Base-by-base conservation (phyloP, 2,113 vertebrate species). In the Eidolon helvum region DNA sequence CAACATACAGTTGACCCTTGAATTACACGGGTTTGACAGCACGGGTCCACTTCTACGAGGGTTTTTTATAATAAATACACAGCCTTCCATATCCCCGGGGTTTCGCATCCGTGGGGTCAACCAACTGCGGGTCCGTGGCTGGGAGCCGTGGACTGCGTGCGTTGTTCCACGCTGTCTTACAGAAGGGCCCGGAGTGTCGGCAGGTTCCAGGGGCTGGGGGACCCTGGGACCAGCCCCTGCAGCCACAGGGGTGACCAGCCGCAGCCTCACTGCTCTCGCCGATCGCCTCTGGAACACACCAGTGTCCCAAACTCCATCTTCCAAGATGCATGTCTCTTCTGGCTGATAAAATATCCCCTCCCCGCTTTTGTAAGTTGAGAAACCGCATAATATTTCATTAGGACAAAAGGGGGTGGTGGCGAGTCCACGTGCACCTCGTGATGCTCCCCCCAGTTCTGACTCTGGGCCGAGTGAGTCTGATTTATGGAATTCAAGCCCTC, bases 221-320 rank as follows among this genome's bases (percentile, higher is more conserved):
- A 16, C 4, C 57, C 57, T 22, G 55, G 35, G 5, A 10, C 55
- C 79, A 1, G 2, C 38, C 55, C 55, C 74, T 5, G 16, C 1
- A 0, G 38, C 19, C 1, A 14, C 55, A 26, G 5, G 6, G 78
- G 1, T 15, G 9, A 50, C 50, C 50, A 1, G 1, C 55, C 0
- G 38, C 5, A 4, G 21, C 19, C 30, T 4, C 14, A 2, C 38
- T 8, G 22, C 16, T 48, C 43, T 35, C 48, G 3, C 26, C 0
- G 7, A 14, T 4, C 12, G n/a, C 26, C 79, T 53, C 68, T 21
- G 18, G 68, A 21, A 57, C 55, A 1, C 16, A 3, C 21, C 33
- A 2, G 15, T 14, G 2, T 28, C 50, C 85, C 65, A 38, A 3
- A 66, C 57, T 33, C 30, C 5, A 19, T 28, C 85, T 82, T 77